Evolutionary conservation across 2,888 invertebrate species (phyloP).

Genomic region (Drosophila atroscutellata): DNA sequence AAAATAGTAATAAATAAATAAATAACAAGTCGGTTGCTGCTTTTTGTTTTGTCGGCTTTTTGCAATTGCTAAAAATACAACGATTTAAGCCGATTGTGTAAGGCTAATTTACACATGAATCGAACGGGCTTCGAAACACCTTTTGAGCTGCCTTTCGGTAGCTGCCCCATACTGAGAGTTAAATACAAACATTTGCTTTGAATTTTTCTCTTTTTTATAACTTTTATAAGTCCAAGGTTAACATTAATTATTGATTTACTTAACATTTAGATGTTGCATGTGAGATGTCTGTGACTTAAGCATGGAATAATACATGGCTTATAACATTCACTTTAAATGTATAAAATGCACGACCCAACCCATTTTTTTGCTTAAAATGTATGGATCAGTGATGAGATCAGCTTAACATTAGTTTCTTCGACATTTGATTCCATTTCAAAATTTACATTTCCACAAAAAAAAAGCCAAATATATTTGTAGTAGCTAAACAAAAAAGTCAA

Average conservation of each 20-base stretch:
- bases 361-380: constrained; percentile 18
- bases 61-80: constrained; percentile 77
- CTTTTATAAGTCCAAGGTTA: constrained; percentile 79
- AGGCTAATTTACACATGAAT: constrained; percentile 79
- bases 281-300: constrained; percentile 33
- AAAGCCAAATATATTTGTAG: constrained; percentile 1
- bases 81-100: constrained; percentile 74
- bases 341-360: constrained; percentile 36
- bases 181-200: constrained; percentile 45
- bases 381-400: constrained; percentile 37
- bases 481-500: constrained; percentile 10
- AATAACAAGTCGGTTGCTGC: constrained; percentile 40
- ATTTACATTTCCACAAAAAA: constrained; percentile 65
- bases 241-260: constrained; percentile 73
- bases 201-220: constrained; percentile 21
- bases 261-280: constrained; percentile 61
- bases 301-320: constrained; percentile 9
- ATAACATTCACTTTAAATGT: constrained; percentile 10
- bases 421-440: constrained; percentile 66
- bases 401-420: constrained; percentile 36
- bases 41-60: constrained; percentile 49
- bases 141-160: constrained; percentile 41
- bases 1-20: constrained; percentile 41
- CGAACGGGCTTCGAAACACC: constrained; percentile 52
- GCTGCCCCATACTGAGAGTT: constrained; percentile 22